Evolutionary conservation across 2,113 vertebrate species (phyloP).

Genomic region (Phyllostomus discolor): DNA sequence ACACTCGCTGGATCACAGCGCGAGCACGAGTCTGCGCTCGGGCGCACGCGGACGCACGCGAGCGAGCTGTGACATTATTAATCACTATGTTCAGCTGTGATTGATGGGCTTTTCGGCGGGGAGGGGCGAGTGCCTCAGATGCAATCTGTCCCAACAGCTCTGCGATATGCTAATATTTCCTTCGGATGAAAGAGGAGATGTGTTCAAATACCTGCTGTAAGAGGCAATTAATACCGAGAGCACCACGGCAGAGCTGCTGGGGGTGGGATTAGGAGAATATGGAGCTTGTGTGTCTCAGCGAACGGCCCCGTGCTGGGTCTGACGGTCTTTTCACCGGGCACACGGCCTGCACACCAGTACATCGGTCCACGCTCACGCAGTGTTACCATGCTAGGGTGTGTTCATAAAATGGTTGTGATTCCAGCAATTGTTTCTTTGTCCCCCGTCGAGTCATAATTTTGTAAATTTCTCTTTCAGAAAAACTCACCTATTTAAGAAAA

Average conservation of each 20-base stretch:
- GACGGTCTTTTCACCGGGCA: slow-evolving; percentile 21
- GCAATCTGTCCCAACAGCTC: slow-evolving; percentile 83
- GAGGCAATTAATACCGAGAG: slow-evolving; percentile 11
- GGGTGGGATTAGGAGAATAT: slow-evolving; percentile 37
- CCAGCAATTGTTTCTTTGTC: background rate
- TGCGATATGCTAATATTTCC: slow-evolving; percentile 79
- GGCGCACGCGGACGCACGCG: slow-evolving; percentile 59
- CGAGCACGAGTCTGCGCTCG: slow-evolving; percentile 48
- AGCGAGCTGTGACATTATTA: slow-evolving; percentile 78
- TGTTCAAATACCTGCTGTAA: slow-evolving; percentile 71
- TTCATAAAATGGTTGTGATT: background rate
- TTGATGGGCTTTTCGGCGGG: slow-evolving; percentile 77
- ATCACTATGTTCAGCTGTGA: slow-evolving; percentile 75
- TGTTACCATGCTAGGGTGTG: background rate
- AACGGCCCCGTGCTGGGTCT: slow-evolving; percentile 58
- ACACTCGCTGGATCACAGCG: slow-evolving; percentile 24
- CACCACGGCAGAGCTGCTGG: background rate
- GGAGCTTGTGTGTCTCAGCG: slow-evolving; percentile 58
- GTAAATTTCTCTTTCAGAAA: background rate
- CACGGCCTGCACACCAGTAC: slow-evolving; percentile 53
- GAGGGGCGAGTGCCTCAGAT: slow-evolving; percentile 76
- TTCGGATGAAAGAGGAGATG: slow-evolving; percentile 73
- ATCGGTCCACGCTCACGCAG: background rate
- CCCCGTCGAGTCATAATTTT: background rate
- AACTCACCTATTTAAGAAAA: background rate